Percentiles rank a stretch among this genome's conserved stretches.
Evolutionary conservation across 2,113 vertebrate species (phyloP).

Genomic region (Lethenteron reissneri): DNA sequence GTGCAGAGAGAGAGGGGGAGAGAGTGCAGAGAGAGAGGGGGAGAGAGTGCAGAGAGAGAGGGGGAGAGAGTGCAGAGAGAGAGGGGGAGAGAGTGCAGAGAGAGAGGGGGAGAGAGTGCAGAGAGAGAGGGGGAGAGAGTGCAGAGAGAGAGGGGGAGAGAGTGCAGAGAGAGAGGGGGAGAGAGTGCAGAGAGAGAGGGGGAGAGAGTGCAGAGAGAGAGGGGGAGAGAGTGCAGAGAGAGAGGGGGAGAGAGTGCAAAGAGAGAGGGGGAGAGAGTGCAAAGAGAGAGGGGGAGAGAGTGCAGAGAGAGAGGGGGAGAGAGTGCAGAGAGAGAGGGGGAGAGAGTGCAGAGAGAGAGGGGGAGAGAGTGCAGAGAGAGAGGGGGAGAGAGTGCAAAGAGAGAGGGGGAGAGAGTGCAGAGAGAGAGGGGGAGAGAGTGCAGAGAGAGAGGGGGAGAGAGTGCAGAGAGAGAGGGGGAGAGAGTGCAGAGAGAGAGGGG

Average conservation of each 20-base stretch:
- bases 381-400: too few relatives aligned
- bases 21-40: too few relatives aligned
- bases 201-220: background rate
- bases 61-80: background rate
- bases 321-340: background rate
- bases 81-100: too few relatives aligned
- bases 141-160: background rate
- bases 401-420: background rate
- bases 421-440: background rate
- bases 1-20: too few relatives aligned
- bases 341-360: background rate
- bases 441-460: background rate
- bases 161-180: background rate
- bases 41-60: too few relatives aligned
- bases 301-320: background rate
- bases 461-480: background rate
- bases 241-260: background rate
- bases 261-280: background rate
- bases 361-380: background rate
- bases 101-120: background rate
- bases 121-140: background rate
- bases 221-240: background rate
- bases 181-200: background rate
- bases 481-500: background rate
- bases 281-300: background rate